Evolutionary conservation across 2,113 vertebrate species (phyloP).

Genomic region (Coturnix japonica): DNA sequence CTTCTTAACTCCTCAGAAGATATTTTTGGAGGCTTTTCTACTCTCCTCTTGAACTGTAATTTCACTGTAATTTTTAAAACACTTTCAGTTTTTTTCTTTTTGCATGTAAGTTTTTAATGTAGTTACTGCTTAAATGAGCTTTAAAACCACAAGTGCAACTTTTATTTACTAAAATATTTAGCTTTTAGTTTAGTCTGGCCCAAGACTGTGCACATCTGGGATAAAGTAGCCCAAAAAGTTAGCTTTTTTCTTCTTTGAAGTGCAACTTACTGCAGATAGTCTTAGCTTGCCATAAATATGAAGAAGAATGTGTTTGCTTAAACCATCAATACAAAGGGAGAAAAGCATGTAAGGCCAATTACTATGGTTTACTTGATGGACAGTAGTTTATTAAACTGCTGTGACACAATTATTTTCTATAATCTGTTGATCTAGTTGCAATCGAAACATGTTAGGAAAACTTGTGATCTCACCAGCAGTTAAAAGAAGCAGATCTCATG

Average conservation of each 20-base stretch:
- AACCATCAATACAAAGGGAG: neutral
- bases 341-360: neutral
- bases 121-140: slow-evolving; percentile 12
- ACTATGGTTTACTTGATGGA: neutral
- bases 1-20: neutral
- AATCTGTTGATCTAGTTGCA: neutral
- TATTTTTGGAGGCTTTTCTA: neutral
- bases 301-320: neutral
- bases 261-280: neutral
- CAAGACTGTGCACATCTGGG: neutral
- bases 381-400: neutral
- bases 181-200: neutral
- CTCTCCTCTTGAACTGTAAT: neutral
- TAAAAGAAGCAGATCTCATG: neutral
- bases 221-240: neutral
- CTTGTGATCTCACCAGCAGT: neutral
- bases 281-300: slow-evolving; percentile 6
- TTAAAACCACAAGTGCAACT: neutral
- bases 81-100: neutral
- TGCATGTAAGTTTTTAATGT: neutral
- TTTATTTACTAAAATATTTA: slow-evolving; percentile 27
- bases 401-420: slow-evolving; percentile 11
- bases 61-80: neutral
- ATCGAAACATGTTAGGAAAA: neutral
- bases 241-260: neutral